Conservation (phyloP, 2,113 vertebrate species). For the Hippocampus guttulatus region DNA sequence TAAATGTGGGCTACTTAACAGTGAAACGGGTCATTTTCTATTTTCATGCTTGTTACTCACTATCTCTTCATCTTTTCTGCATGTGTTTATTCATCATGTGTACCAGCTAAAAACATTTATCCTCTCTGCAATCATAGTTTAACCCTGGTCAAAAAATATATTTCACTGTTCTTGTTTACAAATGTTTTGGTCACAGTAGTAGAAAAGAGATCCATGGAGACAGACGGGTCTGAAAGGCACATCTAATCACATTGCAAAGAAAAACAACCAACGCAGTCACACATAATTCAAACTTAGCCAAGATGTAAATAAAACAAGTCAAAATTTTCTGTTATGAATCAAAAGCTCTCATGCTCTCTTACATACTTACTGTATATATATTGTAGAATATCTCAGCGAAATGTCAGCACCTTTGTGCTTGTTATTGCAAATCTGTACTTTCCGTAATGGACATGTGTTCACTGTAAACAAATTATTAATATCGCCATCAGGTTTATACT, state of each 20-base stretch:
- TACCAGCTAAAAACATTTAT: not conserved
- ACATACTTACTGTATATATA: not conserved
- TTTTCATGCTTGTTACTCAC: not conserved
- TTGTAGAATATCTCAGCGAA: not conserved
- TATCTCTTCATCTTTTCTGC: not conserved
- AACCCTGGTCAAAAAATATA: not conserved
- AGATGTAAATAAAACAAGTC: not conserved
- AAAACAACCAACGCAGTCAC: not conserved
- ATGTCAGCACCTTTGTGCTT: not conserved
- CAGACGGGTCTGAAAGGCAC: not conserved
- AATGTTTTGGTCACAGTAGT: not conserved
- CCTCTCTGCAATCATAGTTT: not conserved
- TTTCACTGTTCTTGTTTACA: not conserved
- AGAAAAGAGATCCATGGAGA: not conserved
- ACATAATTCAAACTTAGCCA: not conserved
- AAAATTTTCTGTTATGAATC: not conserved
- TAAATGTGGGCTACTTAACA: not conserved
- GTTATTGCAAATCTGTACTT: not conserved
- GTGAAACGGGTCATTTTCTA: not conserved
- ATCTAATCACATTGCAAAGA: not conserved
- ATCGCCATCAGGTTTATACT: not conserved
- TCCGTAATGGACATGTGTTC: not conserved
- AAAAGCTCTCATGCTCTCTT: not conserved
- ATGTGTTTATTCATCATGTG: not conserved
- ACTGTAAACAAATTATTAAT: not conserved